These are phyloP conservation scores for Cherax destructor DNA, from an alignment of 1,140 invertebrate species.

Conservation along the genomic window DNA sequence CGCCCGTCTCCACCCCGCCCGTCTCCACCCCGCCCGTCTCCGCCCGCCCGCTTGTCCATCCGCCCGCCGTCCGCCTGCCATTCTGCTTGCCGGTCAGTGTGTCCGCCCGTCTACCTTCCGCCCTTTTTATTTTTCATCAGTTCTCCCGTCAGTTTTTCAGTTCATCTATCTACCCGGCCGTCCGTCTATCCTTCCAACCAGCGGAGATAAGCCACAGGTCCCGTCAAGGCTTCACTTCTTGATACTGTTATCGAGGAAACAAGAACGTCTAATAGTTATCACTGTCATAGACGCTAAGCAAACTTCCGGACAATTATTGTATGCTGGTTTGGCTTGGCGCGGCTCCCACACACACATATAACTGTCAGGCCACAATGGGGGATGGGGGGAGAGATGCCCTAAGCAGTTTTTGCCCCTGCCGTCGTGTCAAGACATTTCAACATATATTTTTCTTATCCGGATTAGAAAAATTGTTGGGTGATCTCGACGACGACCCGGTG, in stretches of 20 bases:
- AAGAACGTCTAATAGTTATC: slow-evolving; percentile 22
- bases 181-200: too few relatives aligned
- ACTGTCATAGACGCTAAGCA: slow-evolving; percentile 27
- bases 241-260: slow-evolving; percentile 41
- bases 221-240: neutral
- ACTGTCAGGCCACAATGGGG: slow-evolving; percentile 25
- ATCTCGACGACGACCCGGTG: slow-evolving; percentile 4
- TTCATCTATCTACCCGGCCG: too few relatives aligned
- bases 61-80: too few relatives aligned
- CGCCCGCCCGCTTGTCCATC: too few relatives aligned
- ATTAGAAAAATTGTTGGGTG: slow-evolving; percentile 40
- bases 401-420: slow-evolving; percentile 16
- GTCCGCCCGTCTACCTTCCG: too few relatives aligned
- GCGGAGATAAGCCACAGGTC: too few relatives aligned
- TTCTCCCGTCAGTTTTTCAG: too few relatives aligned
- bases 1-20: too few relatives aligned
- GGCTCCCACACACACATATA: slow-evolving; percentile 44
- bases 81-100: too few relatives aligned
- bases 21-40: too few relatives aligned
- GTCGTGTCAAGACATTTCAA: slow-evolving; percentile 56
- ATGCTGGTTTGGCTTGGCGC: slow-evolving; percentile 39
- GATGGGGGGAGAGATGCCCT: neutral
- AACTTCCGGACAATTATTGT: slow-evolving; percentile 44
- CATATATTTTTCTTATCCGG: slow-evolving; percentile 56
- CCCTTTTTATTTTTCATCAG: too few relatives aligned